Conservation (phyloP, 2,797 vertebrate genomes). For the Platyrinchus mystaceus region DNA sequence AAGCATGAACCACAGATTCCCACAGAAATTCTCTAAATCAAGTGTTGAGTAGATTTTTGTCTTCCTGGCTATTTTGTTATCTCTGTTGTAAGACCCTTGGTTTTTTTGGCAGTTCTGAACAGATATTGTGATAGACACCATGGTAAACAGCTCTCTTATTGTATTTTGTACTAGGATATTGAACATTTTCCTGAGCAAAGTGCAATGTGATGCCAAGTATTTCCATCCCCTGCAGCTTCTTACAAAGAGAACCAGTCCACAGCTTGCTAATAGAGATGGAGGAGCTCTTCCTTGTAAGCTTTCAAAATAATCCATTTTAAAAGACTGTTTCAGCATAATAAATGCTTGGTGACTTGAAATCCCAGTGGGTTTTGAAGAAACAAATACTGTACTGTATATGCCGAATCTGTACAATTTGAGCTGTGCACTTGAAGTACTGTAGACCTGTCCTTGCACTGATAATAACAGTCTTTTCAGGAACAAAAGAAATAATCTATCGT, state of each 20-base stretch:
- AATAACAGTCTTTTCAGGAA: conserved; percentile 29
- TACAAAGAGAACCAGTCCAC: conserved; percentile 69
- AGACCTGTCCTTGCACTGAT: conserved; percentile 37
- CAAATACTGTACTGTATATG: conserved; percentile 45
- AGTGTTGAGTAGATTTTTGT: conserved; percentile 57
- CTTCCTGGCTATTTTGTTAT: conserved; percentile 71
- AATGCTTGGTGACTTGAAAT: conserved; percentile 66
- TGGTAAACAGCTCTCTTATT: conserved; percentile 68
- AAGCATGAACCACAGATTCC: conserved; percentile 64
- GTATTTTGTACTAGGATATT: conserved; percentile 65
- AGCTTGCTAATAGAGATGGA: conserved; percentile 66
- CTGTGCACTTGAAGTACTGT: conserved; percentile 7
- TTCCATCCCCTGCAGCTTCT: conserved; percentile 72
- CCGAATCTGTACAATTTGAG: conserved; percentile 30
- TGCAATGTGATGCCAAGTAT: conserved; percentile 75
- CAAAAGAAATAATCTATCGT: background rate
- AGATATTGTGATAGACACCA: conserved; percentile 66
- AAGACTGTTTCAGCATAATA: conserved; percentile 70
- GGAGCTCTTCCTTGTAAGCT: conserved; percentile 68
- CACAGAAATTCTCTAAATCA: conserved; percentile 70
- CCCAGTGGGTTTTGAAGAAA: conserved; percentile 55
- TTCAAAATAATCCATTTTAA: conserved; percentile 62
- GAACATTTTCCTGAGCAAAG: conserved; percentile 77
- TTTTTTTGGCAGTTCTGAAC: conserved; percentile 68
- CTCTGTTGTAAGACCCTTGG: conserved; percentile 54